Conservation (phyloP, 2,888 invertebrate species). For the Morinoia aosen region DNA sequence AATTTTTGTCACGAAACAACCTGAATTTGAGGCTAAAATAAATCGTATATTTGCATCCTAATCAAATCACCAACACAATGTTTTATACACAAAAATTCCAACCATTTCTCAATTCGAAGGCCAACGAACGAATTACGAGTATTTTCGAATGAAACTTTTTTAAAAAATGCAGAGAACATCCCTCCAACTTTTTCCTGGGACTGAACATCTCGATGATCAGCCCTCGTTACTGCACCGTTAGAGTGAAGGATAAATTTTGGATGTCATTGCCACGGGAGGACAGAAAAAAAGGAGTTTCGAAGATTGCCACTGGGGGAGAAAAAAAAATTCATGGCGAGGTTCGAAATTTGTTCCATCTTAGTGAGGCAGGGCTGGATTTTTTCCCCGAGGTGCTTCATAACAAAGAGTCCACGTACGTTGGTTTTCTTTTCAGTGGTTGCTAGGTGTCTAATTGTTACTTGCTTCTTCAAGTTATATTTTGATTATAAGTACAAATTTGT, state of each 20-base stretch:
- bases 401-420: neutral
- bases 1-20: neutral
- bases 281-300: too few relatives aligned
- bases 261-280: neutral
- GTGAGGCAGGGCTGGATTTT: neutral
- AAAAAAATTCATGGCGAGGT: neutral
- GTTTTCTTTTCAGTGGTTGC: neutral
- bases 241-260: neutral
- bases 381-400: neutral
- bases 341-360: neutral
- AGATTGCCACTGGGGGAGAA: too few relatives aligned
- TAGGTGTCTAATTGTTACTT: neutral
- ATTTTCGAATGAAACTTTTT: neutral
- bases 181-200: neutral
- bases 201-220: neutral
- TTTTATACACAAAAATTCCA: slow-evolving; percentile 1
- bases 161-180: neutral
- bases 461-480: neutral
- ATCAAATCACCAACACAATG: neutral
- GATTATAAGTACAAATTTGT: neutral
- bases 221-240: neutral
- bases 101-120: neutral
- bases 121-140: neutral
- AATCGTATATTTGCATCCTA: neutral
- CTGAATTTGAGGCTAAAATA: neutral